A percentile compares a stretch with the other conserved stretches of the same genome.
Conservation (phyloP, 2,888 invertebrate genomes). For the Meliscaeva auricollis region DNA sequence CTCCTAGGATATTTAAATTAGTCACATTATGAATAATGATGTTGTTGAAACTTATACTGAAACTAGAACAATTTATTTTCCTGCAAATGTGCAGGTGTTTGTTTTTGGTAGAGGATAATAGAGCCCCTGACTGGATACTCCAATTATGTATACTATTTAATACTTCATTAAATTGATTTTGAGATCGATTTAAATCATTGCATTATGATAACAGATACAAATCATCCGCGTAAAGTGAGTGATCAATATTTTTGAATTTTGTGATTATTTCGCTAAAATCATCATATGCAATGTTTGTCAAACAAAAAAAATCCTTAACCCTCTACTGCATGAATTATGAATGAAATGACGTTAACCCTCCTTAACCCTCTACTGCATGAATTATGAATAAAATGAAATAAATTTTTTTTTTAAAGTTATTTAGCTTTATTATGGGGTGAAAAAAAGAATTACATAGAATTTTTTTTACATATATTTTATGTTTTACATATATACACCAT, state of each 20-base stretch:
- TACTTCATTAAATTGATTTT: background rate
- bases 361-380: no score
- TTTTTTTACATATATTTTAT: no score
- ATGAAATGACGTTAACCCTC: no score
- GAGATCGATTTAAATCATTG: background rate
- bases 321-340: no score
- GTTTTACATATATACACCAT: no score
- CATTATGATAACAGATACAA: background rate
- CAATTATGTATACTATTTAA: background rate
- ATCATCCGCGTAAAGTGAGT: conserved; percentile 12
- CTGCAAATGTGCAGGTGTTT: conserved; percentile 18
- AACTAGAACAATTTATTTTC: conserved; percentile 6
- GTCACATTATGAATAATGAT: background rate
- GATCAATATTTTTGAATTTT: background rate
- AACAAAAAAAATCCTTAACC: no score
- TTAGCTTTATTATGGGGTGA: no score
- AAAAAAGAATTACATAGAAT: no score
- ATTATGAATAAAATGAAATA: no score
- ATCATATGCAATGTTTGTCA: conserved; percentile 2
- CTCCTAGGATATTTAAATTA: conserved; percentile 16
- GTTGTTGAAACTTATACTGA: background rate
- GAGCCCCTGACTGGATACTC: background rate
- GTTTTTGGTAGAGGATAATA: conserved; percentile 2
- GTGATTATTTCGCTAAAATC: conserved; percentile 8
- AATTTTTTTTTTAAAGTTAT: no score